A percentile compares a stretch with the other conserved stretches of the same genome.
Evolutionary conservation across 2,113 vertebrate species (phyloP).

Genomic region (Taurulus bubalis): DNA sequence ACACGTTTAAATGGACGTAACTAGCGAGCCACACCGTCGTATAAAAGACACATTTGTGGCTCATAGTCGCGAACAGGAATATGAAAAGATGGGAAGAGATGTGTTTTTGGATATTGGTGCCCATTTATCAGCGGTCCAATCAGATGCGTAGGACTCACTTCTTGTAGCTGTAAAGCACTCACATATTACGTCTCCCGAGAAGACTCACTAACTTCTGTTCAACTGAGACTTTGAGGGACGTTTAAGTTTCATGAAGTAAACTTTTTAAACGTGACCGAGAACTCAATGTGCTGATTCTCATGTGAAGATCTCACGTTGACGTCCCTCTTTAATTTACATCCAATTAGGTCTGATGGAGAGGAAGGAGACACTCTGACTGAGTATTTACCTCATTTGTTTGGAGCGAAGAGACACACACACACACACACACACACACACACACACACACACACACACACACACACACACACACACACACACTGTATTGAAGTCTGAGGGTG

Average conservation of each 20-base stretch:
- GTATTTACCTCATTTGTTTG: neutral
- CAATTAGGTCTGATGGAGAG: constrained; percentile 11
- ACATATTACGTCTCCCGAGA: too few species aligned
- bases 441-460: constrained; percentile 38
- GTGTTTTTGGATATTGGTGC: too few species aligned
- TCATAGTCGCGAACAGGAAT: too few species aligned
- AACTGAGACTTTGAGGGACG: neutral
- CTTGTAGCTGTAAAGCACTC: too few species aligned
- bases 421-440: constrained; percentile 36
- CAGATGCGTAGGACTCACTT: neutral
- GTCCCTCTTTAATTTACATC: neutral
- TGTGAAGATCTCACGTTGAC: neutral
- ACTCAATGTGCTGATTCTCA: neutral
- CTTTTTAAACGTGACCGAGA: neutral
- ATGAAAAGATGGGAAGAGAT: too few species aligned
- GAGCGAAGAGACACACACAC: constrained; percentile 10
- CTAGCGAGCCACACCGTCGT: too few species aligned
- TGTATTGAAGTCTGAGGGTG: constrained; percentile 40
- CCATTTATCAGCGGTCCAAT: too few species aligned
- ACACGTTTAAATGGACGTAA: too few species aligned
- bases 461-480: constrained; percentile 14
- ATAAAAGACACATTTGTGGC: too few species aligned
- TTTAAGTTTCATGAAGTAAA: neutral
- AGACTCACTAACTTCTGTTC: too few species aligned
- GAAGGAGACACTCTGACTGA: neutral